Percentiles rank a stretch among this genome's conserved stretches.
phyloP scores from a whole-genome alignment of 2,888 invertebrate species.

The Caenorhabditis drosophilae region DNA sequence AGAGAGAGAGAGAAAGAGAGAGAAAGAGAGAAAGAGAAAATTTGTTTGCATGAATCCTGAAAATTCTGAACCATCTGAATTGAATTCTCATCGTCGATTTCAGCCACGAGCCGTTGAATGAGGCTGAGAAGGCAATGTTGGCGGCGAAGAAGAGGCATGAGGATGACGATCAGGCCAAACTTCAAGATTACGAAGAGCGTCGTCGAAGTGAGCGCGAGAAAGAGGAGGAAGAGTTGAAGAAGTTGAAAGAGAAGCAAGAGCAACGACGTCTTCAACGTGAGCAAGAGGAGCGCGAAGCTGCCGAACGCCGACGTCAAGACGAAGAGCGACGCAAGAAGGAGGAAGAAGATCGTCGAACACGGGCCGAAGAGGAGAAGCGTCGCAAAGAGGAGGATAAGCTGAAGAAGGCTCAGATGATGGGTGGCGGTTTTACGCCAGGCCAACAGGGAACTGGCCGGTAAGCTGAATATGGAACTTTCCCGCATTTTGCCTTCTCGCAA shows the following conservation, averaged over 20 bases:
- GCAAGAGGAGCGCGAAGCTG: constrained; percentile 64
- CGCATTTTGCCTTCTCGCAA: not conserved
- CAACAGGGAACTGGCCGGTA: constrained; percentile 37
- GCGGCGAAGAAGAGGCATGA: constrained; percentile 67
- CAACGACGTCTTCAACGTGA: constrained; percentile 63
- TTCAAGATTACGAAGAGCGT: constrained; percentile 67
- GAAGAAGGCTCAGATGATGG: constrained; percentile 49
- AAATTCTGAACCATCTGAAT: too few relatives aligned
- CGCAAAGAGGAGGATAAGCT: constrained; percentile 64
- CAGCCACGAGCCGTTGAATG: constrained; percentile 51
- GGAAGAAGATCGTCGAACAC: constrained; percentile 54
- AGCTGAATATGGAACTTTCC: constrained; percentile 7
- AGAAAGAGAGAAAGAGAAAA: too few relatives aligned
- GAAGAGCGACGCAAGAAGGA: constrained; percentile 65
- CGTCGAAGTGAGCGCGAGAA: constrained; percentile 58
- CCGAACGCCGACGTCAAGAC: constrained; percentile 54
- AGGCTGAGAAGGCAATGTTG: constrained; percentile 63
- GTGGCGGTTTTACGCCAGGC: constrained; percentile 24
- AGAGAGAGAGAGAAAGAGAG: too few relatives aligned
- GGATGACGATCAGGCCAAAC: constrained; percentile 65
- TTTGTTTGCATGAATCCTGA: too few relatives aligned
- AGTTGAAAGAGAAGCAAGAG: constrained; percentile 80
- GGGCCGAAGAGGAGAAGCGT: constrained; percentile 62
- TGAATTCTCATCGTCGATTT: too few relatives aligned
- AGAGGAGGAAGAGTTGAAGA: constrained; percentile 82